Base-by-base conservation (phyloP, 2,888 invertebrate genomes). In the Hoplodrina ambigua region DNA sequence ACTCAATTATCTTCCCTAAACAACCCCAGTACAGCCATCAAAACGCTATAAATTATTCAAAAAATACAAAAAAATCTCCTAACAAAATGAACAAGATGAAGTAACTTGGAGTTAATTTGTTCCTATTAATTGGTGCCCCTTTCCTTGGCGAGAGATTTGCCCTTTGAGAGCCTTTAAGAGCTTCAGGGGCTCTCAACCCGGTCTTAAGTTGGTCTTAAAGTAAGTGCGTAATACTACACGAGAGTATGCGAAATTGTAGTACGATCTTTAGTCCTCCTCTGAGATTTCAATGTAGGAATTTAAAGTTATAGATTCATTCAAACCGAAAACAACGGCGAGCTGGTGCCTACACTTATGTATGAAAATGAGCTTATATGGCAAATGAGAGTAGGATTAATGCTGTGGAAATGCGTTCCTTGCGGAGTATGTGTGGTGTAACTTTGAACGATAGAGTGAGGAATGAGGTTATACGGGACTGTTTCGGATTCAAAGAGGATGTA, bases 81-180 rank as follows among this genome's bases (percentile, higher is more conserved):
- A 41, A 55, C 52, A 54, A 80, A 81, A 68, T 76, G 55, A 66
- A 69, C 63, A 72, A 67, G 56, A 59, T 20, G 30, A 69, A 65
- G 41, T 30, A 60, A 76, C 41, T 66, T 8, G n/a, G 50, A 72
- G 71, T 83, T 77, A 80, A 80, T 83, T 81, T 83, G 69, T 69
- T 58, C 57, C 41, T 77, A 69, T 80, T 83, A 73, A 81, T 80
- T 80, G 62, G 49, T 69, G 49, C 37, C 49, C 15, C 59, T 61
- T 66, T 19, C 54, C 54, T 64, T 54, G 71, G 54, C 53, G n/a
- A 25, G 49, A 60, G 63, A 63, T 66, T 70, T 63, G 56, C 65
- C 62, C 71, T 78, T 80, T 80, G 66, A 62, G 69, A 25, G 65
- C n/a, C 75, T 78, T 75, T 65, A 73, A 75, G 60, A 60, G 63